Conservation (phyloP, 53 echinoderm and acorn worm species). For the Temnopleurus reevesii region DNA sequence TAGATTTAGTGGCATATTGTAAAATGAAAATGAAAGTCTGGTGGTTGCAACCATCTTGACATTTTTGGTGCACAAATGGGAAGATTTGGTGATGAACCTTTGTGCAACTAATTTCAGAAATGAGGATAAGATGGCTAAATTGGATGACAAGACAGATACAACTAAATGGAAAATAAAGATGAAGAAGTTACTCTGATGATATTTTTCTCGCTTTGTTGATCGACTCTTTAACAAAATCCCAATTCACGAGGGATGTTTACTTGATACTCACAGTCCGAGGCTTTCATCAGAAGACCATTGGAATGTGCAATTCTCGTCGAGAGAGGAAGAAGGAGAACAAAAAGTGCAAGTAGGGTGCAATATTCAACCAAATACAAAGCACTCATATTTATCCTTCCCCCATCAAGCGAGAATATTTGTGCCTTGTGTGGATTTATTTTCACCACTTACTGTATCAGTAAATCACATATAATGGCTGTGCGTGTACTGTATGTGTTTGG, state of each 20-base stretch:
- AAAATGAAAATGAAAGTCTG: no score
- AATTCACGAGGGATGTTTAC: slow-evolving; percentile 39
- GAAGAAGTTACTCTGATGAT: no score
- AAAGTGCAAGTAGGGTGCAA: slow-evolving; percentile 45
- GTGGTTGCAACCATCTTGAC: no score
- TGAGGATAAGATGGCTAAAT: no score
- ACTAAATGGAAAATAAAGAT: no score
- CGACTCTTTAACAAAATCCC: slow-evolving; percentile 39
- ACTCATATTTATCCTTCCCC: slow-evolving; percentile 25
- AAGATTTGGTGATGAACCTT: no score
- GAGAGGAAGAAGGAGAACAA: background rate
- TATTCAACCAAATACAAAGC: slow-evolving; percentile 27
- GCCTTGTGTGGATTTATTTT: slow-evolving; percentile 8
- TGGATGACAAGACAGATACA: no score
- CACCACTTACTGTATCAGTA: slow-evolving; percentile 27
- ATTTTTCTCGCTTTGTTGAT: background rate
- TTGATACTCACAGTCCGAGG: slow-evolving; percentile 31
- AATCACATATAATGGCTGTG: slow-evolving; percentile 14
- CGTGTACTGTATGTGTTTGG: background rate
- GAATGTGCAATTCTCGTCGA: slow-evolving; percentile 6
- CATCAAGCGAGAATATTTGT: slow-evolving; percentile 20
- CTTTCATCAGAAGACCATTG: background rate
- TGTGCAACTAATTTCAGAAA: no score
- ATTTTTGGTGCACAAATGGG: no score
- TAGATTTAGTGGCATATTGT: no score